phyloP scores from a whole-genome alignment of 1,140 invertebrate species.

The Wasmannia auropunctata region DNA sequence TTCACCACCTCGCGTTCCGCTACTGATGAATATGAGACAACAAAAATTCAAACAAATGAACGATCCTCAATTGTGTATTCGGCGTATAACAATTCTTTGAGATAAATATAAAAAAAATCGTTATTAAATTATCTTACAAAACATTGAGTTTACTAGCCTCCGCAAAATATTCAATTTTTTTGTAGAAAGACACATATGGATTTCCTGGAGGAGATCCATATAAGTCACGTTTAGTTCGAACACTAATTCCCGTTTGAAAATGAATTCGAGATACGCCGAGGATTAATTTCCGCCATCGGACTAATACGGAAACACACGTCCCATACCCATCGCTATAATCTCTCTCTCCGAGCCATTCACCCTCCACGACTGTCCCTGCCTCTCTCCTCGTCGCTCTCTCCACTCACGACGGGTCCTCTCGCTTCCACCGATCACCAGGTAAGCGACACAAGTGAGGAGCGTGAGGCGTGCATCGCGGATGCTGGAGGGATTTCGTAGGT shows the following conservation, averaged over 20 bases:
- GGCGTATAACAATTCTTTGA: neutral
- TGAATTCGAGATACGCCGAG: neutral
- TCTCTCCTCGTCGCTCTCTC: neutral
- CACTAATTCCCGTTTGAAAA: neutral
- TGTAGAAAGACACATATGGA: neutral
- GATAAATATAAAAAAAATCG: neutral
- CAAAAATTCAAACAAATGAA: neutral
- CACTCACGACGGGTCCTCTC: neutral
- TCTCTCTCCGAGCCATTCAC: neutral
- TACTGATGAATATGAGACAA: slow-evolving; percentile 30
- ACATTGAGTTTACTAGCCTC: neutral
- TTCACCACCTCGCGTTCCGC: slow-evolving; percentile 43
- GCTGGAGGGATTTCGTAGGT: slow-evolving; percentile 61
- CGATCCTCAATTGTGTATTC: neutral
- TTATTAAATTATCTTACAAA: neutral
- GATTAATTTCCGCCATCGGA: neutral
- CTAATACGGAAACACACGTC: neutral
- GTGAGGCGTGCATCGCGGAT: slow-evolving; percentile 23
- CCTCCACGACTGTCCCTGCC: neutral
- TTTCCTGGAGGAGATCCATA: neutral
- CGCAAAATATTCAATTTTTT: neutral
- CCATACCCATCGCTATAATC: slow-evolving; percentile 7
- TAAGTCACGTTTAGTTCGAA: neutral
- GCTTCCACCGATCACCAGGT: neutral
- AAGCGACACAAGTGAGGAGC: slow-evolving; percentile 9